Evolutionary conservation across 2,113 vertebrate genomes (phyloP).

Genomic region (Peucedramus taeniatus): DNA sequence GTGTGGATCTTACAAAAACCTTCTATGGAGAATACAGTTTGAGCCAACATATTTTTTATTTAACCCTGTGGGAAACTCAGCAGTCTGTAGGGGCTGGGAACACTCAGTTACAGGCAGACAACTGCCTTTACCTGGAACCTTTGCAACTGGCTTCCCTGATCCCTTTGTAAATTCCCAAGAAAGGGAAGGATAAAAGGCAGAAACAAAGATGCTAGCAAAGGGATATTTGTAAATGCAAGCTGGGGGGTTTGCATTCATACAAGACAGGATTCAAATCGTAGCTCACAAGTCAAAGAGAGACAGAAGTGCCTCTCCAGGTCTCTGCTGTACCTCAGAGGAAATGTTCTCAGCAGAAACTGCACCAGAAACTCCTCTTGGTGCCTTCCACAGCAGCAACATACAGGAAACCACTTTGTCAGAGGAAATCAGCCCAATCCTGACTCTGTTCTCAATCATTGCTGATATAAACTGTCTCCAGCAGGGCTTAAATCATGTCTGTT

Average conservation of each 20-base stretch:
- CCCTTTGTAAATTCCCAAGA: background rate
- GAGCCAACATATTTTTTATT: background rate
- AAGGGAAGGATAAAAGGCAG: background rate
- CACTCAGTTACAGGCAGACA: background rate
- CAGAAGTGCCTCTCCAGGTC: background rate
- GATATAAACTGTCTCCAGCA: conserved; percentile 2
- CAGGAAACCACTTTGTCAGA: conserved; percentile 16
- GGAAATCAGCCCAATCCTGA: background rate
- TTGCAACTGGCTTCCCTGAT: background rate
- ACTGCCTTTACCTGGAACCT: background rate
- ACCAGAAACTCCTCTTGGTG: background rate
- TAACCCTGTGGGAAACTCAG: background rate
- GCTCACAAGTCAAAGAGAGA: background rate
- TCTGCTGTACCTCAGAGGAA: conserved; percentile 7
- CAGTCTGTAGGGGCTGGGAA: background rate
- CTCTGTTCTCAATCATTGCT: background rate
- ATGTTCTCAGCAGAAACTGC: background rate
- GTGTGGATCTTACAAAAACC: background rate
- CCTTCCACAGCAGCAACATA: background rate
- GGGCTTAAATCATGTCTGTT: background rate
- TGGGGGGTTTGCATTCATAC: background rate
- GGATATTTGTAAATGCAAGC: background rate
- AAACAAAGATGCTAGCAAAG: background rate
- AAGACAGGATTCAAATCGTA: background rate
- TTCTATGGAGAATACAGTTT: background rate